Evolutionary conservation across 2,113 vertebrate species (phyloP), one percentile per base, ranked within the genome.

Genomic region (Galemys pyrenaicus): DNA sequence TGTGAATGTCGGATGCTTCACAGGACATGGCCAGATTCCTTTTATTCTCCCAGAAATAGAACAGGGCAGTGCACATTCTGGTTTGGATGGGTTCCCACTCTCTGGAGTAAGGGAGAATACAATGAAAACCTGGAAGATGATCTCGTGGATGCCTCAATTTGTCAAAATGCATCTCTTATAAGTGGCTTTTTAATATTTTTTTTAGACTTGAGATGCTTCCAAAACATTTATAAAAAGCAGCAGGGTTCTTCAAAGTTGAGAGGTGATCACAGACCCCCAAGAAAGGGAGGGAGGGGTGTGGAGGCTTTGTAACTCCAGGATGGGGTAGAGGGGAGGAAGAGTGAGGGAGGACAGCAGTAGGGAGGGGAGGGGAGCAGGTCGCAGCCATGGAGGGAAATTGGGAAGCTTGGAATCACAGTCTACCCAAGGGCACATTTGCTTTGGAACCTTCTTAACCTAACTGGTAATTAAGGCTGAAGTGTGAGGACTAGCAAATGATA

Each of bases 11-110:
- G 71, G 32, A 44, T 44, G 92, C 94, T 97, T 73, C 24, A 10
- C 90, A 92, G 95, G 97, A 97, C 95, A 39, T 0, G 15, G 96
- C 87, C 97, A 97, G 91, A 91, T 97, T 96, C 95, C 96, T 75
- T 96, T 97, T 98, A 97, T 98, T 96, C 97, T 91, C 68, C 70
- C 24, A 97, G 97, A 98, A 97, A 95, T 7, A 81, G 44, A 84
- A 12, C 92, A 95, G 73, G 39, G 83, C 1, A 91, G 92, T 83
- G 71, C 65, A 78, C 94, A 64, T 97, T 95, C 84, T 0, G 0
- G 16, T 35, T 94, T 96, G 98, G 96, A 97, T 88, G 62, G 0
- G 0, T 22, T 84, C 97, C 97, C 97, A 92, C 41, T 90, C 49
- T 93, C 77, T 90, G 88, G 73, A 91, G 90, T 58, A 12, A 26